A percentile compares a stretch with the other conserved stretches of the same genome.
Conservation (phyloP, 2,888 invertebrate species). For the Maniola hyperantus region DNA sequence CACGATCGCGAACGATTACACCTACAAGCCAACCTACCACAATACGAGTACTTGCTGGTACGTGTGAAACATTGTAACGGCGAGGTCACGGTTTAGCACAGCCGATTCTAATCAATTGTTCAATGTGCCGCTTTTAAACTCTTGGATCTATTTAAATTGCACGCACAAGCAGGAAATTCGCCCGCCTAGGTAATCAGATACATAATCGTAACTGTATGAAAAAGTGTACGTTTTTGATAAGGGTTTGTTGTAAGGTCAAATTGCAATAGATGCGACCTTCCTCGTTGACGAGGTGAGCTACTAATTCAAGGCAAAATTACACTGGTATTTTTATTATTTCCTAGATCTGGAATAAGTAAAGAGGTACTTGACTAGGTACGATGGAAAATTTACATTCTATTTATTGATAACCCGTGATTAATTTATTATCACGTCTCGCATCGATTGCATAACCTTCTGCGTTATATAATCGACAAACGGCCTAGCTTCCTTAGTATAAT, state of each 20-base stretch:
- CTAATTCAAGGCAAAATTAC: conserved; percentile 69
- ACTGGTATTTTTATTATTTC: conserved; percentile 52
- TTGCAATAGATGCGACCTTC: conserved; percentile 75
- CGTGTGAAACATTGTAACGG: conserved; percentile 44
- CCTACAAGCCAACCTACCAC: conserved; percentile 57
- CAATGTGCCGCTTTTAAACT: conserved; percentile 28
- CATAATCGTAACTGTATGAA: conserved; percentile 40
- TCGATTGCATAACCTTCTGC: conserved; percentile 14
- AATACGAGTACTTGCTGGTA: conserved; percentile 49
- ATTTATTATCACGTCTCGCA: conserved; percentile 42
- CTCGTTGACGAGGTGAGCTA: conserved; percentile 70
- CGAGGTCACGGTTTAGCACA: conserved; percentile 33
- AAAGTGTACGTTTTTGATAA: conserved; percentile 45
- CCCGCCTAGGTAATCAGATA: conserved; percentile 32
- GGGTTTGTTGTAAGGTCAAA: conserved; percentile 57
- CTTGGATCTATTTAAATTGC: conserved; percentile 10
- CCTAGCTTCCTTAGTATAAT: conserved; percentile 12
- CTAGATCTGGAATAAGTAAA: conserved; percentile 23
- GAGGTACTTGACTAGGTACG: not conserved
- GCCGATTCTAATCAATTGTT: conserved; percentile 27
- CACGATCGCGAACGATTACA: conserved; percentile 65
- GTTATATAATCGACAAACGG: conserved; percentile 6
- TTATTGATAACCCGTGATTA: conserved; percentile 49
- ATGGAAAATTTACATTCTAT: conserved; percentile 15
- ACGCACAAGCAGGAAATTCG: conserved; percentile 9